Base-by-base conservation (phyloP, 2,113 vertebrate species). In the Rhombomys opimus region DNA sequence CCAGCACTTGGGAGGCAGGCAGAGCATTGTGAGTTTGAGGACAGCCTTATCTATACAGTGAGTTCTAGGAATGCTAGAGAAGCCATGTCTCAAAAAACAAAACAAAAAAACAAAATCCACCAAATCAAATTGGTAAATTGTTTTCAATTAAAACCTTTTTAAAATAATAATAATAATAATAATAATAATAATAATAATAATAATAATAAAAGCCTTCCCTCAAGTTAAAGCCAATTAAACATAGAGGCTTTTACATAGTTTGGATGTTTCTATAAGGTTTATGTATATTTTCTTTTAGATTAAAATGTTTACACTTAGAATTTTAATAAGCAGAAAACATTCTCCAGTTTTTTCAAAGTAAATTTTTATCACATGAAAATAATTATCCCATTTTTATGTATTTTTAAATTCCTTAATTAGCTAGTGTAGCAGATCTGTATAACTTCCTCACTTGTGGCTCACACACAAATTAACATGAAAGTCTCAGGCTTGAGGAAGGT, bases 221-320 rank as follows among this genome's bases (percentile, higher is more conserved):
- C 30, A 95, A 20, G 91, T 94, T 92, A 94, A 94, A 95, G 35
- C 2, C 57, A 96, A 54, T 75, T 93, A 90, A 86, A 90, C 18
- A 93, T 1, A 87, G 67, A 93, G 11, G 32, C 84, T 87, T 89
- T 78, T 84, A 93, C 59, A 94, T 38, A 95, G 65, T 68, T 91
- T 41, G 54, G 22, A 95, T 91, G 72, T 54, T 96, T 95, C 96
- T 85, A 90, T 84, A 84, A 93, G 87, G 15, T 84, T 75, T 67
- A 72, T 50, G 5, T 75, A 67, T n/a, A 65, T 77, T 88, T 95
- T n/a, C 50, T 82, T 97, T 88, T 86, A 41, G 94, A 84, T 87
- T 96, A 97, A 92, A 96, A 94, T 89, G 78, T 93, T 97, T 93
- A 89, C 59, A 96, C n/a, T 89, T 54, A 87, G 41, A 93, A 81